Evolutionary conservation across 2,797 vertebrate species (phyloP), one percentile per base, ranked within the genome.

Genomic region (Anniella stebbinsi): DNA sequence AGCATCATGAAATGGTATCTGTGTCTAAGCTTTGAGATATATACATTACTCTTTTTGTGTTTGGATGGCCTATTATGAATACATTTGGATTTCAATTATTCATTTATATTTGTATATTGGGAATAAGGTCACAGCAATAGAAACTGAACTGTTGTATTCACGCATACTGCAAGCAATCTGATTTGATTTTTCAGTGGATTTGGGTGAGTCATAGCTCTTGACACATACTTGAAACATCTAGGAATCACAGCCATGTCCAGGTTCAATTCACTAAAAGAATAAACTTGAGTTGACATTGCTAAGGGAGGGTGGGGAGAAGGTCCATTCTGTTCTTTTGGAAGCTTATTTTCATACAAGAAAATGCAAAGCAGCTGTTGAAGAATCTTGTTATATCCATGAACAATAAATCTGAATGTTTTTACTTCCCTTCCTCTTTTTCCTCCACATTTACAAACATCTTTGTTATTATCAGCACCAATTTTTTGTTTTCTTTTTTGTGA

Each of bases 221-320:
- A 75, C 30, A 76, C 25, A 82, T 54, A 81, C 70, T 67, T 84
- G 81, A 84, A 89, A 18, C 45, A 38, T 77, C 81, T 81, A 87
- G 84, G 75, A 45, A 70, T 90, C 69, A 66, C 69, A 81, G 67
- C 45, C 60, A 75, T 41, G 33, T 51, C 60, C 85, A 67, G 45
- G 82, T 90, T 90, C 57, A 76, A 45, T 41, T 87, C 60, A 83
- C 45, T 76, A 75, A 82, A 90, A 41, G 45, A 87, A 87, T 76
- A 54, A 82, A 83, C 12, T 54, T 57, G 45, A 54, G 45, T 77
- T 63, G n/a, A 36, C 4, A 7, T 63, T 82, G 45, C 66, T 85
- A 38, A 63, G 10, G 1, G 7, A 17, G 5, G 23, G 15, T 77
- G 63, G 1, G 45, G 13, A 57, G 83, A 30, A 86, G 36, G 28